A percentile compares a stretch with the other conserved stretches of the same genome.
Conservation (phyloP, 2,113 vertebrate genomes). For the Lasiurus borealis region DNA sequence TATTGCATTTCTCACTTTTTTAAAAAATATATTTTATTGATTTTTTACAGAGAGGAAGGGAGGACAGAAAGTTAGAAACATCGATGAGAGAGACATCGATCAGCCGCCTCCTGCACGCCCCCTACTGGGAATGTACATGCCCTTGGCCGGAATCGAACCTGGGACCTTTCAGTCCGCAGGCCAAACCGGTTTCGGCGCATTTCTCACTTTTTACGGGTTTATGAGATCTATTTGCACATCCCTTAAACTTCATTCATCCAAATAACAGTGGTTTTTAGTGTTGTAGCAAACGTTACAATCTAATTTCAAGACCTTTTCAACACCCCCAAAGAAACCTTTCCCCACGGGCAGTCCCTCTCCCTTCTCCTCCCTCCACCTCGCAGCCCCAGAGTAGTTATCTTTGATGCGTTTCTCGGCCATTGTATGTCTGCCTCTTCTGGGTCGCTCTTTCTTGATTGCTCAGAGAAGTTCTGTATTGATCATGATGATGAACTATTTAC, state of each 20-base stretch:
- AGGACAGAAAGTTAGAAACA: no score
- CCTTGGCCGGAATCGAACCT: no score
- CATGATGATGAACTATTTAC: neutral
- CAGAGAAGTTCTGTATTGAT: constrained; percentile 1
- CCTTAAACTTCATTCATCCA: neutral
- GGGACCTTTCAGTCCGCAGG: no score
- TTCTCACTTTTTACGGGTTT: constrained; percentile 1
- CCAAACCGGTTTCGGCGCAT: neutral
- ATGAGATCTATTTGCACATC: neutral
- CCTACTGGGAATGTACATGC: no score
- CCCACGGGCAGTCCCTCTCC: neutral
- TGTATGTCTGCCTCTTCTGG: neutral
- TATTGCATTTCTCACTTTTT: no score
- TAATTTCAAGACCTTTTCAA: neutral
- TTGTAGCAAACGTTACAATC: neutral
- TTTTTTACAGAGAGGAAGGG: no score
- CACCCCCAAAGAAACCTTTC: neutral
- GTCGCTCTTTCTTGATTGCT: neutral
- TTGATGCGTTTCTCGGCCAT: neutral
- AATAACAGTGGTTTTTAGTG: neutral
- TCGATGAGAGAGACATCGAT: no score
- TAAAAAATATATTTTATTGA: no score
- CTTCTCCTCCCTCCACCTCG: no score
- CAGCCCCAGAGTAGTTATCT: neutral
- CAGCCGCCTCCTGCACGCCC: no score